phyloP scores from a whole-genome alignment of 2,113 vertebrate species.

The Donacobius atricapilla region DNA sequence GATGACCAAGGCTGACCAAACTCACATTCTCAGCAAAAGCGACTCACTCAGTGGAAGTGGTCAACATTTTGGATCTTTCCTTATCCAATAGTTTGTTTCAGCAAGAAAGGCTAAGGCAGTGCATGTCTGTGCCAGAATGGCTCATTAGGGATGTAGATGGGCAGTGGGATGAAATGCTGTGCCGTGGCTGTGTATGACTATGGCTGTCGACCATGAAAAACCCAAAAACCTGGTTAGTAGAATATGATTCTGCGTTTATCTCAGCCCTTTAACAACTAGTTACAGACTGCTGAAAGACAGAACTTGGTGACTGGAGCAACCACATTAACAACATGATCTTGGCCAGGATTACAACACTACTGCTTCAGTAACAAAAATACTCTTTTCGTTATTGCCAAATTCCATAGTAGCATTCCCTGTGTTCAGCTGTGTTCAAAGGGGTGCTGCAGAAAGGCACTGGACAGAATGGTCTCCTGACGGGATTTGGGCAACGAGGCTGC shows the following conservation, averaged over 20 bases:
- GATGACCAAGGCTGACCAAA: not conserved
- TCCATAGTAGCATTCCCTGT: not conserved
- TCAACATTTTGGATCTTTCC: not conserved
- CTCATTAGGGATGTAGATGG: not conserved
- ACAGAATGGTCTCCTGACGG: not conserved
- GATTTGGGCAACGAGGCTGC: not conserved
- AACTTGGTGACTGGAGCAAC: not conserved
- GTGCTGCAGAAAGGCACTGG: not conserved
- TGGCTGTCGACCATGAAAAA: not conserved
- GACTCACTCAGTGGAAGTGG: not conserved
- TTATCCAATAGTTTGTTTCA: not conserved
- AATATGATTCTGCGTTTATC: not conserved
- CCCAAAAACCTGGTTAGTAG: fast-evolving
- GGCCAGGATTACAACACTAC: not conserved
- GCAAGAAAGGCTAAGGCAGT: not conserved
- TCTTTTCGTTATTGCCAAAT: not conserved
- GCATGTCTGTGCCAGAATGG: not conserved
- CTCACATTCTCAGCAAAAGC: not conserved
- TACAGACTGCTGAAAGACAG: not conserved
- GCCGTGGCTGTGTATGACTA: not conserved
- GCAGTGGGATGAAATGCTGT: not conserved
- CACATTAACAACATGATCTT: not conserved
- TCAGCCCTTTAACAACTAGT: not conserved
- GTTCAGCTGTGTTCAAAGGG: not conserved
- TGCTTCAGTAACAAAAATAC: not conserved